These are phyloP conservation scores for Drosophila mulleri DNA, from an alignment of 2,888 invertebrate genomes.

Conservation along the genomic window DNA sequence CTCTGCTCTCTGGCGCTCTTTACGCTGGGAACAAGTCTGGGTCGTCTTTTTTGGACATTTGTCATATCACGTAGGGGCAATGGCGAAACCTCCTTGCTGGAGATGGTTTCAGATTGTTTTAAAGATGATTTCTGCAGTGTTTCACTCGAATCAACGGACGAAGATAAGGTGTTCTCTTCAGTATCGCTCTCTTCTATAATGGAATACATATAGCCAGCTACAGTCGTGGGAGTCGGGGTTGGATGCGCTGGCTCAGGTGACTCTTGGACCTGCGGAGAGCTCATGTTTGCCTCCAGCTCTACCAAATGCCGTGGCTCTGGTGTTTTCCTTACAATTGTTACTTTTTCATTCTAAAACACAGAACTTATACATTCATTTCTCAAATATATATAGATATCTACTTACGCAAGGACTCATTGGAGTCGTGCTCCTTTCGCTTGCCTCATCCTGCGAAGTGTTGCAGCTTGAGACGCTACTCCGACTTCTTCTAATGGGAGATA, in stretches of 20 bases:
- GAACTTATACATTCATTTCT: background rate
- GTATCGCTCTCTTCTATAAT: slow-evolving; percentile 41
- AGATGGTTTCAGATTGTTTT: no score
- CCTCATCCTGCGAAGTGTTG: background rate
- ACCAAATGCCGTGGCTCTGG: slow-evolving; percentile 40
- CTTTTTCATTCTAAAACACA: slow-evolving; percentile 2
- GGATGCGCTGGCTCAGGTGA: background rate
- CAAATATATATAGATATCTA: background rate
- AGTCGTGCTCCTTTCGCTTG: background rate
- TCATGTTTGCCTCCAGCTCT: slow-evolving; percentile 15
- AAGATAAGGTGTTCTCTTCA: slow-evolving; percentile 14
- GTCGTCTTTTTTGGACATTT: background rate
- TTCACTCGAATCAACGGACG: slow-evolving; percentile 2
- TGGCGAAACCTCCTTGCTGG: background rate
- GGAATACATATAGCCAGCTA: slow-evolving; percentile 15
- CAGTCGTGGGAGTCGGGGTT: background rate
- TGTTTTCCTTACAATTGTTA: slow-evolving; percentile 8
- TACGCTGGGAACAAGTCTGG: background rate
- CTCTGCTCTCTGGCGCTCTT: slow-evolving; percentile 1
- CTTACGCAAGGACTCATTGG: slow-evolving; percentile 21
- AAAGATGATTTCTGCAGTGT: background rate
- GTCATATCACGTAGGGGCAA: slow-evolving; percentile 34
- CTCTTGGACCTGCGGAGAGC: slow-evolving; percentile 17
- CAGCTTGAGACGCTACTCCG: slow-evolving; percentile 7
- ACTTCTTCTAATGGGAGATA: slow-evolving; percentile 23